Percentiles rank a stretch among this genome's conserved stretches.
phyloP scores from a whole-genome alignment of 2,797 vertebrate genomes.

The Cuniculus paca region DNA sequence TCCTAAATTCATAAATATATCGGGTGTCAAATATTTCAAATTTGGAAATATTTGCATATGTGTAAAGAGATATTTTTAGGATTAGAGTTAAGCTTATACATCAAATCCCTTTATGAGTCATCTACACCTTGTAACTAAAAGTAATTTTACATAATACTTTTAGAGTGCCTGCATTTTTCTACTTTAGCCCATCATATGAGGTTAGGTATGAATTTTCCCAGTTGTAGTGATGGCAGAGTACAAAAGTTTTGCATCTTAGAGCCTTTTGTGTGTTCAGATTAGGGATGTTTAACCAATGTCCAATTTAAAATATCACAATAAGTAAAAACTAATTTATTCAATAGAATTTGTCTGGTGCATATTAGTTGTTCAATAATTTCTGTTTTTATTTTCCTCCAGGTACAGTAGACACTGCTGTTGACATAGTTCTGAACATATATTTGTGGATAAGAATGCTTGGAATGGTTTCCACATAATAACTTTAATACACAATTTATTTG shows the following conservation, averaged over 20 bases:
- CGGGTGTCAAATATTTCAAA: neutral
- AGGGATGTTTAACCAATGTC: neutral
- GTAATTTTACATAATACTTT: neutral
- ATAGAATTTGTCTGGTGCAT: neutral
- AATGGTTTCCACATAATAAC: neutral
- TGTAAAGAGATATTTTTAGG: neutral
- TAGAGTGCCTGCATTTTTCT: neutral
- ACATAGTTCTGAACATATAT: neutral
- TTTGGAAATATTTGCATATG: neutral
- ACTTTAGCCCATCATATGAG: neutral
- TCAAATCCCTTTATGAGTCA: neutral
- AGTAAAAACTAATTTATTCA: neutral
- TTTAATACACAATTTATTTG: neutral
- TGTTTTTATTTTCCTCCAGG: constrained; percentile 3
- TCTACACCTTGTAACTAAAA: neutral
- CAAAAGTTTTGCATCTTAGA: neutral
- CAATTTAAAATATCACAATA: neutral
- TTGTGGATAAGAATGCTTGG: neutral
- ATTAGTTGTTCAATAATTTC: neutral
- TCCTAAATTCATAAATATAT: neutral
- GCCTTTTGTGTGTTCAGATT: neutral
- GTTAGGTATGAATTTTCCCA: neutral
- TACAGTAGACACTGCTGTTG: neutral
- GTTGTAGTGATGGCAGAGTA: neutral
- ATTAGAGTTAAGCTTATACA: neutral